Conservation (phyloP, 2,888 invertebrate genomes). For the Nymphalis c-album region DNA sequence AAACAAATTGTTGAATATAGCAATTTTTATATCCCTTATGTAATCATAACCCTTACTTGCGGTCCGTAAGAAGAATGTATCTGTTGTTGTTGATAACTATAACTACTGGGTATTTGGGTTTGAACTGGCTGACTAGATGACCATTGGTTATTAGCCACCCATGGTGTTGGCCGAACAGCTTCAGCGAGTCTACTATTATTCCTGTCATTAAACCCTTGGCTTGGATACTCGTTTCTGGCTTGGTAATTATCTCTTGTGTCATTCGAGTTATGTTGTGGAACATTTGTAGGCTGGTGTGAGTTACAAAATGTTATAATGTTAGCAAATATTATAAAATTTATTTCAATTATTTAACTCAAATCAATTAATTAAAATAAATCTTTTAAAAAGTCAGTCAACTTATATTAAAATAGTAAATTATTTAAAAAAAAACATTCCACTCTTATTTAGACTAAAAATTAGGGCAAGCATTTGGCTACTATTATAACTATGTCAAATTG, state of each 20-base stretch:
- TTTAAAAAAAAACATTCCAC: too few relatives aligned
- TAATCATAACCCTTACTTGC: slow-evolving; percentile 17
- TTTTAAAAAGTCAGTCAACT: too few relatives aligned
- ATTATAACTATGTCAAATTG: neutral
- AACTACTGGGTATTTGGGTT: slow-evolving; percentile 42
- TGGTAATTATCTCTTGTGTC: slow-evolving; percentile 47
- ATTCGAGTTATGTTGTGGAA: slow-evolving; percentile 42
- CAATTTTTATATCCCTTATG: too few relatives aligned
- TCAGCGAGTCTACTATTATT: slow-evolving; percentile 43
- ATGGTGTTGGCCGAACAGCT: slow-evolving; percentile 28
- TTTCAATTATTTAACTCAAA: neutral
- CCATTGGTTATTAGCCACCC: slow-evolving; percentile 34
- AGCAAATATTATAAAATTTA: neutral
- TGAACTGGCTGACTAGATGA: slow-evolving; percentile 25
- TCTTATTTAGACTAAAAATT: neutral
- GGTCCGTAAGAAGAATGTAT: slow-evolving; percentile 20
- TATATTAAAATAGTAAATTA: too few relatives aligned
- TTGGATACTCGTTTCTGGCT: slow-evolving; percentile 45
- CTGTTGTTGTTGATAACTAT: slow-evolving; percentile 40
- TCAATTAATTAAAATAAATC: neutral
- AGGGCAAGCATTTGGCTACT: neutral
- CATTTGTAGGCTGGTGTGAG: slow-evolving; percentile 15
- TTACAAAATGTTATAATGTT: slow-evolving; percentile 10
- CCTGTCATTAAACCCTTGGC: slow-evolving; percentile 40
- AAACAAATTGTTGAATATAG: too few relatives aligned